These are phyloP conservation scores for Diachrysia chrysitis DNA, from an alignment of 2,888 invertebrate genomes.

Conservation along the genomic window DNA sequence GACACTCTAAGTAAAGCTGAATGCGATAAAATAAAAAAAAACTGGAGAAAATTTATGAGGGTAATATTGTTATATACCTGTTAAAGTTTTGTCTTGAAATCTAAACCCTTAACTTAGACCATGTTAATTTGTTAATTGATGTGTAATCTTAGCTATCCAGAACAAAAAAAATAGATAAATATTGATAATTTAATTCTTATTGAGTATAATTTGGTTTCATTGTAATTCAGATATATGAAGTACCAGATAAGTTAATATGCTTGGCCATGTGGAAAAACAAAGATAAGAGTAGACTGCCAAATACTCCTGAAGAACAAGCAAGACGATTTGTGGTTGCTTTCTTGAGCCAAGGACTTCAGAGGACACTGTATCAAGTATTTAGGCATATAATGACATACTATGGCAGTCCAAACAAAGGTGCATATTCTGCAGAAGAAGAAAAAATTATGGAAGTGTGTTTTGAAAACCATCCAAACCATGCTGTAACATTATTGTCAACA, in stretches of 20 bases:
- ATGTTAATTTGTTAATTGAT: no score
- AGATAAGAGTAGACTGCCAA: slow-evolving; percentile 61
- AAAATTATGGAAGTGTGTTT: slow-evolving; percentile 78
- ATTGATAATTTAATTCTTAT: no score
- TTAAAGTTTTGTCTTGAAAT: no score
- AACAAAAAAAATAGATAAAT: no score
- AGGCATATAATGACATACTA: slow-evolving; percentile 68
- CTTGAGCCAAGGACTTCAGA: slow-evolving; percentile 75
- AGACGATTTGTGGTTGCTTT: slow-evolving; percentile 74
- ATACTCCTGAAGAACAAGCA: slow-evolving; percentile 67
- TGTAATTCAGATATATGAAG: slow-evolving; percentile 68
- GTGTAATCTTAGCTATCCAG: no score
- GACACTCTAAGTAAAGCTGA: slow-evolving; percentile 74
- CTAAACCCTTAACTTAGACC: no score
- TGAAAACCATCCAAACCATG: slow-evolving; percentile 67
- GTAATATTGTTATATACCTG: slow-evolving; percentile 52
- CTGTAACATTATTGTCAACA: slow-evolving; percentile 65
- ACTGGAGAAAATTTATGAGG: slow-evolving; percentile 76
- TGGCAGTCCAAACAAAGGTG: slow-evolving; percentile 65
- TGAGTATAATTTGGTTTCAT: slow-evolving; percentile 8
- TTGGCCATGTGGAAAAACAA: slow-evolving; percentile 78
- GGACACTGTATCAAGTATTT: slow-evolving; percentile 77
- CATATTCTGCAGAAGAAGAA: slow-evolving; percentile 71
- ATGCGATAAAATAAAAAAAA: slow-evolving; percentile 69
- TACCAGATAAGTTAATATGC: slow-evolving; percentile 75